Evolutionary conservation across 1,140 invertebrate genomes (phyloP).

Genomic region (Temnothorax longispinosus): DNA sequence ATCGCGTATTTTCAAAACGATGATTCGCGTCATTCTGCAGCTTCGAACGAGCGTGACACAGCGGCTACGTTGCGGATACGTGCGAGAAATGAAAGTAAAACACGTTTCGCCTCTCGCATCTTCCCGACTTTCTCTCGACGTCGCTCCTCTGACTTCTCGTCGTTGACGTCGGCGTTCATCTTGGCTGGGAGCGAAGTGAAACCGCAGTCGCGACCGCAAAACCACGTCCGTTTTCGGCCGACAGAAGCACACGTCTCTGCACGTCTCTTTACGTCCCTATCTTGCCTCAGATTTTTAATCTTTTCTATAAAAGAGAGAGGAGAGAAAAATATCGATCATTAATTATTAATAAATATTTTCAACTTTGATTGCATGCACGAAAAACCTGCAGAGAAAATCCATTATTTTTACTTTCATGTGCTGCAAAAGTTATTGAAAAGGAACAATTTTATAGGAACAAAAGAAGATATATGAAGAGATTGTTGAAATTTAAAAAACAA

Average conservation of each 20-base stretch:
- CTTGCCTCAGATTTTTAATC: neutral
- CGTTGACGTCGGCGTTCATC: constrained; percentile 1
- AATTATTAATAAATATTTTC: constrained; percentile 12
- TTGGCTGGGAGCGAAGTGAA: constrained; percentile 8
- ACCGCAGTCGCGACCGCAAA: neutral
- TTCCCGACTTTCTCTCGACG: constrained; percentile 27
- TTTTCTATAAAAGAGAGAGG: neutral
- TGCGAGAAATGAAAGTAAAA: constrained; percentile 36
- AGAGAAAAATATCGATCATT: neutral
- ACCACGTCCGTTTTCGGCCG: neutral
- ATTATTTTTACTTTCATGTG: neutral
- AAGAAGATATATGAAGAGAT: neutral
- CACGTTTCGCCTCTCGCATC: constrained; percentile 2
- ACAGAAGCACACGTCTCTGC: neutral
- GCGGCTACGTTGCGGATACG: too few relatives aligned
- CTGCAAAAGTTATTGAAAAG: neutral
- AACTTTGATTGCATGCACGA: neutral
- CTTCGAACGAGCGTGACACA: neutral
- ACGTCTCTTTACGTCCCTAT: neutral
- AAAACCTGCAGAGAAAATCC: neutral
- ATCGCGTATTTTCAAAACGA: neutral
- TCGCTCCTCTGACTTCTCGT: neutral
- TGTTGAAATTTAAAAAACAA: neutral
- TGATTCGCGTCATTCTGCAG: neutral
- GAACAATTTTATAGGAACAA: neutral